Evolutionary conservation across 2,797 vertebrate species (phyloP), one percentile per base, ranked within the genome.

Genomic region (Pseudotriccus pelzelni): DNA sequence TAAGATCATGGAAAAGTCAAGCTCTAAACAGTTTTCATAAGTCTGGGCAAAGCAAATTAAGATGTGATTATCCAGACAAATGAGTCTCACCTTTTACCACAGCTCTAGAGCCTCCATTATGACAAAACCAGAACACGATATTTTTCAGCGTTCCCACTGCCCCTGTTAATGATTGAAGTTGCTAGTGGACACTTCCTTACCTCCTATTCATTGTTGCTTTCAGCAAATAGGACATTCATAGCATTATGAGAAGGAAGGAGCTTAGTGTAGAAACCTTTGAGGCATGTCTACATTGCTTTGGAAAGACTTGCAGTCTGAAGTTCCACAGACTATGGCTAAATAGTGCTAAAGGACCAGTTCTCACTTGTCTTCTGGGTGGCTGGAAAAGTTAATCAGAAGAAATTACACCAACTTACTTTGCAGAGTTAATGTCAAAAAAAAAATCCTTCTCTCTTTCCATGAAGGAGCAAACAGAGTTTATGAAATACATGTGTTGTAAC

Each of bases 401-500:
- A 92, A 74, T 11, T 25, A 80, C 73, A 64, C 3, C 8, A 19
- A 58, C 4, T 14, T 58, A 2, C 13, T 64, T 80, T 44, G 39
- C 10, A 50, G 32, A 72, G 3, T 2, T 53, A 28, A 56, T 44
- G 24, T 11, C 4, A 5, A 52, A 82, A 43, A 72, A 76, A 37
- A 68, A 49, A 78, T 10, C 5, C 6, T 76, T 12, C 10, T 47
- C 3, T 72, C 17, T 82, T 32, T 62, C 21, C 53, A 49, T 55
- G 12, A 14, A 66, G 89, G 34, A 7, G 21, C 16, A 64, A 72
- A 55, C 1, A 63, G 7, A 10, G 19, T 36, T 69, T 66, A 83
- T 34, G 21, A 83, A 83, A 90, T 7, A 41, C 8, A 50, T 0
- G 0, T 6, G 1, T 21, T 49, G 14, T n/a, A 64, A 49, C 4